These are phyloP conservation scores for Epinephelus fuscoguttatus DNA, from an alignment of 2,113 vertebrate species.

Conservation along the genomic window DNA sequence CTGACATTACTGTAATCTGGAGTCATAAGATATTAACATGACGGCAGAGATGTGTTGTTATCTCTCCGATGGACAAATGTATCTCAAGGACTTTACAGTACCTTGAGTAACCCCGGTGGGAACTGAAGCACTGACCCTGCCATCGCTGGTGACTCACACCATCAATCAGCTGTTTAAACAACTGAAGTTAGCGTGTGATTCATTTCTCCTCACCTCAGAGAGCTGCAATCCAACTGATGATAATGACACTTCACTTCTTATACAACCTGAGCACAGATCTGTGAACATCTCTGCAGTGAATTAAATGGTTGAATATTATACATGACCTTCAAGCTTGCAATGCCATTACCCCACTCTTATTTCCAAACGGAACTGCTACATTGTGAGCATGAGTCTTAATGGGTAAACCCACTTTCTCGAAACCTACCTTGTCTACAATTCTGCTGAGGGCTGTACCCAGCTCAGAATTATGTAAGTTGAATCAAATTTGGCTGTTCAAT, in stretches of 20 bases:
- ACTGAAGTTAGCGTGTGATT: slow-evolving; percentile 32
- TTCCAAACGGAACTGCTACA: not conserved
- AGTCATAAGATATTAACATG: not conserved
- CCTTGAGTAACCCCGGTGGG: not conserved
- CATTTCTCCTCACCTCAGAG: slow-evolving; percentile 29
- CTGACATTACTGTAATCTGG: not conserved
- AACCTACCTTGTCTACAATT: not conserved
- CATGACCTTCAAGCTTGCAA: not conserved
- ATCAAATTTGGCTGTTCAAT: too few species aligned
- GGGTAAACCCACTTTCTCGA: not conserved
- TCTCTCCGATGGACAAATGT: not conserved
- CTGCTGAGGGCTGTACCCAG: too few species aligned
- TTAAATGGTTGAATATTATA: not conserved
- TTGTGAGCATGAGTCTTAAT: not conserved
- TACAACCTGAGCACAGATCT: slow-evolving; percentile 7
- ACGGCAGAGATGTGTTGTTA: not conserved
- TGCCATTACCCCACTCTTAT: not conserved
- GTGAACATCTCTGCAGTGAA: not conserved
- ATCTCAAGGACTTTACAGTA: not conserved
- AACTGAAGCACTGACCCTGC: slow-evolving; percentile 28
- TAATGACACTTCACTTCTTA: slow-evolving; percentile 14
- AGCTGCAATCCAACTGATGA: not conserved
- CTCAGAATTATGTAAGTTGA: too few species aligned
- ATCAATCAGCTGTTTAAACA: slow-evolving; percentile 45
- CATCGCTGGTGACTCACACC: slow-evolving; percentile 11